Percentiles rank a stretch among this genome's conserved stretches.
Conservation (phyloP, 2,888 invertebrate genomes). For the Agriopis aurantiaria region DNA sequence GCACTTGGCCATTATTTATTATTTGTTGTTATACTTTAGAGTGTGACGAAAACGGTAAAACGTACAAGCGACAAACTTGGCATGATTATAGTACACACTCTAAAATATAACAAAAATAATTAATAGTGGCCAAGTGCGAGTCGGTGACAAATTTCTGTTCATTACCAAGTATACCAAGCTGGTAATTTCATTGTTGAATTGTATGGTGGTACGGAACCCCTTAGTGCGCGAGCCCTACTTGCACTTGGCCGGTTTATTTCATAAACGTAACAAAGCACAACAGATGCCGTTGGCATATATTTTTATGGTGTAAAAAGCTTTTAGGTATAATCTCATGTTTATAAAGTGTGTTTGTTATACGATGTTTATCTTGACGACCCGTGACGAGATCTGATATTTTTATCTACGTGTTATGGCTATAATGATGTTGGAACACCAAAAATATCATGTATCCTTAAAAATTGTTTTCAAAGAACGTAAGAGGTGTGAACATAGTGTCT, state of each 20-base stretch:
- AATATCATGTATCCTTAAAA: slow-evolving; percentile 1
- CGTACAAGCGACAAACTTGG: too few relatives aligned
- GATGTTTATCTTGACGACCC: slow-evolving; percentile 44
- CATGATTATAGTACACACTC: too few relatives aligned
- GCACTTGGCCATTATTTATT: too few relatives aligned
- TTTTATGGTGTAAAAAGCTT: slow-evolving; percentile 50
- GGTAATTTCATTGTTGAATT: too few relatives aligned
- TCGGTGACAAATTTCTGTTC: too few relatives aligned
- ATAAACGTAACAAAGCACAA: slow-evolving; percentile 48
- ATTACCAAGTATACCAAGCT: too few relatives aligned
- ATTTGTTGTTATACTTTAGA: too few relatives aligned
- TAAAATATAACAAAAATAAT: too few relatives aligned
- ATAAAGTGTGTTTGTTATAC: slow-evolving; percentile 45
- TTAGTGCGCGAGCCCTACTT: too few relatives aligned
- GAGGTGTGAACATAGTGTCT: background rate
- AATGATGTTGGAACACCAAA: slow-evolving; percentile 6
- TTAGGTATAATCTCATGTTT: slow-evolving; percentile 54
- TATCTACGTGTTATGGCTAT: slow-evolving; percentile 23
- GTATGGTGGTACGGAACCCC: too few relatives aligned
- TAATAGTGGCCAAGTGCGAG: too few relatives aligned
- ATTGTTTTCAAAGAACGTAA: background rate
- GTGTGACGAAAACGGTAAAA: too few relatives aligned
- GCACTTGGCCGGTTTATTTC: slow-evolving; percentile 29
- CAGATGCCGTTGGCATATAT: slow-evolving; percentile 53
- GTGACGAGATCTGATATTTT: slow-evolving; percentile 40